Conservation (phyloP, 2,113 vertebrate genomes). For the Halichoeres trimaculatus region DNA sequence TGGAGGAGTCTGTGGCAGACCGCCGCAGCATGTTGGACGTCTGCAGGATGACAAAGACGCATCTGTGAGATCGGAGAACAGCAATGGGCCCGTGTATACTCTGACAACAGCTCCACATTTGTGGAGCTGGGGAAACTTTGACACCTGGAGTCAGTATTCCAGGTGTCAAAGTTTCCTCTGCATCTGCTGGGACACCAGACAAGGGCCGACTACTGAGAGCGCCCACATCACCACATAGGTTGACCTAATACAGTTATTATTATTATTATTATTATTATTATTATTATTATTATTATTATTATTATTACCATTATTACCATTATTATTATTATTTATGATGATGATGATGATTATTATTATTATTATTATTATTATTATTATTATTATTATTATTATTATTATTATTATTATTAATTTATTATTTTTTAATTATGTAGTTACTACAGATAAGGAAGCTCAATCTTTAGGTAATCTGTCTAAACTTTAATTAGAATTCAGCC, state of each 20-base stretch:
- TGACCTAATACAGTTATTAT: neutral
- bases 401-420: too few relatives aligned
- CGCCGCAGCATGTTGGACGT: conserved; percentile 47
- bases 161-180: conserved; percentile 12
- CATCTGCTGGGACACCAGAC: conserved; percentile 17
- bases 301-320: neutral
- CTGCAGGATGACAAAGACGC: conserved; percentile 63
- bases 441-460: too few relatives aligned
- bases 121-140: too few relatives aligned
- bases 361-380: neutral
- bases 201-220: neutral
- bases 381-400: neutral
- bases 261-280: too few relatives aligned
- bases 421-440: too few relatives aligned
- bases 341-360: neutral
- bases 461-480: too few relatives aligned
- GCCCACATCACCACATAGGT: neutral
- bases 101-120: neutral
- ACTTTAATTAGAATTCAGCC: too few relatives aligned
- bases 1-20: conserved; percentile 49
- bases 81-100: conserved; percentile 40
- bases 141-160: too few relatives aligned
- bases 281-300: neutral
- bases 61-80: conserved; percentile 59
- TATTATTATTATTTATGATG: too few relatives aligned